phyloP scores from a whole-genome alignment of 2,113 vertebrate genomes.

The Kryptolebias marmoratus region DNA sequence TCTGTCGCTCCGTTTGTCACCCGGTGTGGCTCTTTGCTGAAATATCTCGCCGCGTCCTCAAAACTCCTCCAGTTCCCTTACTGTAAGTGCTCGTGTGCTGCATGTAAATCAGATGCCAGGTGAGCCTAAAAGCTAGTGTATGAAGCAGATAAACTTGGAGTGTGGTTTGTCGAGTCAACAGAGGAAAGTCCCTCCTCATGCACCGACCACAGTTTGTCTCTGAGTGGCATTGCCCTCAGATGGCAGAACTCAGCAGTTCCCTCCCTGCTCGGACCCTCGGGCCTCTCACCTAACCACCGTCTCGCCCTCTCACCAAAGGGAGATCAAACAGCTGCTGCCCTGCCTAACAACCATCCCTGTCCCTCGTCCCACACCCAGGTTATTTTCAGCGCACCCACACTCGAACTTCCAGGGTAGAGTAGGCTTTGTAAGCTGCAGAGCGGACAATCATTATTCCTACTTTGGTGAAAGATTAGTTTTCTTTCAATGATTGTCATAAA shows the following conservation, averaged over 20 bases:
- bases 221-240: slow-evolving; percentile 51
- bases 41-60: slow-evolving; percentile 14
- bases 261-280: slow-evolving; percentile 40
- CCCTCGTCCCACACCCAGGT: slow-evolving; percentile 46
- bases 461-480: slow-evolving; percentile 27
- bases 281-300: slow-evolving; percentile 69
- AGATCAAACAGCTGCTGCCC: slow-evolving; percentile 58
- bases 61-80: not conserved
- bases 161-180: slow-evolving; percentile 39
- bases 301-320: slow-evolving; percentile 42
- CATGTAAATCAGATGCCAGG: not conserved
- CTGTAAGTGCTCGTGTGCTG: not conserved
- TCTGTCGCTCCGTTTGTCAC: slow-evolving; percentile 24
- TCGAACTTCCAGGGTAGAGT: slow-evolving; percentile 35
- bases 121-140: slow-evolving; percentile 15
- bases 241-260: slow-evolving; percentile 55
- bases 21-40: slow-evolving; percentile 5
- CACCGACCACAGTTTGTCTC: slow-evolving; percentile 54
- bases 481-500: not conserved
- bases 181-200: slow-evolving; percentile 47
- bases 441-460: slow-evolving; percentile 27
- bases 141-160: slow-evolving; percentile 37
- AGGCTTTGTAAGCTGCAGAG: slow-evolving; percentile 38
- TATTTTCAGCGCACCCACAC: slow-evolving; percentile 62
- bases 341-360: slow-evolving; percentile 57